These are phyloP conservation scores for Sturnira hondurensis DNA, from an alignment of 2,113 vertebrate species.

Conservation along the genomic window DNA sequence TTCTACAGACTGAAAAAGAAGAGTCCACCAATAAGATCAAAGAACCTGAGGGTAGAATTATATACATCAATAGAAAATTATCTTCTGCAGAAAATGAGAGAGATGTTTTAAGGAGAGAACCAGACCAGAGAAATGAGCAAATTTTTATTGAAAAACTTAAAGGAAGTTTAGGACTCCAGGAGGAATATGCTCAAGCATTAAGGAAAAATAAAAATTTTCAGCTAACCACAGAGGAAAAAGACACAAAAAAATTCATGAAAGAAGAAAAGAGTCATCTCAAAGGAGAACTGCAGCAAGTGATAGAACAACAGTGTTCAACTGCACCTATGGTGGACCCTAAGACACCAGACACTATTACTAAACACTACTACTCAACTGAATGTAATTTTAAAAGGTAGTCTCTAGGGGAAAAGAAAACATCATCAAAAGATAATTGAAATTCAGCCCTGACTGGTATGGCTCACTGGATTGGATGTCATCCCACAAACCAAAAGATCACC, in stretches of 20 bases:
- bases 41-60: conserved; percentile 78
- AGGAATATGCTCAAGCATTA: conserved; percentile 66
- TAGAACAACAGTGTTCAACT: conserved; percentile 85
- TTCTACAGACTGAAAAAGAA: conserved; percentile 63
- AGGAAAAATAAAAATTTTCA: conserved; percentile 80
- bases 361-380: conserved; percentile 77
- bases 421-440: conserved; percentile 73
- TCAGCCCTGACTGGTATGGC: too few relatives aligned
- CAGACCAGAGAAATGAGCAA: conserved; percentile 82
- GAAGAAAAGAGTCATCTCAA: conserved; percentile 92
- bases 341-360: conserved; percentile 82
- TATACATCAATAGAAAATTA: conserved; percentile 75
- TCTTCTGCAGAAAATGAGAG: conserved; percentile 77
- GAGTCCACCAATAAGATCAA: conserved; percentile 59
- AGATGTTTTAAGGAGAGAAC: conserved; percentile 77
- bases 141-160: conserved; percentile 83
- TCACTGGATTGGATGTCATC: too few relatives aligned
- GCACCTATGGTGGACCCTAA: conserved; percentile 82
- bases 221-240: conserved; percentile 86
- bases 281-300: conserved; percentile 88
- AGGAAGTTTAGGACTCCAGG: conserved; percentile 75
- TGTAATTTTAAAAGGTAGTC: conserved; percentile 73
- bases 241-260: conserved; percentile 87
- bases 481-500: too few relatives aligned
- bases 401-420: conserved; percentile 83